Evolutionary conservation across 2,797 vertebrate species (phyloP), one percentile per base, ranked within the genome.

Genomic region (Chiroxiphia lanceolata): DNA sequence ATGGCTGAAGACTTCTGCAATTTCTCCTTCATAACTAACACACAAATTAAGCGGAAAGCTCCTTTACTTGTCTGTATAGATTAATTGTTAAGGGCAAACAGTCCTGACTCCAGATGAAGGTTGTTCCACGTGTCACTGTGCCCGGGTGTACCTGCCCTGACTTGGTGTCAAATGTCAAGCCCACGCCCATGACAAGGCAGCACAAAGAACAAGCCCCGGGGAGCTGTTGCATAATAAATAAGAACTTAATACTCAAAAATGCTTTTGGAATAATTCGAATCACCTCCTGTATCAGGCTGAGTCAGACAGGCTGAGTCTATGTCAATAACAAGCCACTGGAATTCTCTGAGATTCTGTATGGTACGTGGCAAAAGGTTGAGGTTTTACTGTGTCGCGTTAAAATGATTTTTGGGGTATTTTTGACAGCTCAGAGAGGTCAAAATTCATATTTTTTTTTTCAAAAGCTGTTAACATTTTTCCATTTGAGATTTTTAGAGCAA

Each of bases 61-160:
- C 27, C 60, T 76, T 74, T 48, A 15, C 72, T 87, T 72, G 69
- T 72, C 72, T 74, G 1, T 20, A 2, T 4, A 31, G 74, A 60
- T 90, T 34, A 65, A 40, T 20, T 47, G 74, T 27, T 67, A 25
- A 53, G 45, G 44, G 36, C 21, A 64, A 38, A 25, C 7, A n/a
- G 68, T 56, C 60, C 71, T 74, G 68, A n/a, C 27, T 72, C 25
- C 33, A 12, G 38, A 47, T 57, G 51, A 65, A 89, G 68, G 78
- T 51, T 59, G 26, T 48, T 70, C 48, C 15, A 5, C 0, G 0
- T 29, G 1, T 34, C 4, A 0, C 4, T 3, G 15, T 44, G 50
- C 26, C 38, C 2, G 33, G 4, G 14, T 17, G 36, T 60, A 34
- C 69, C 61, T 68, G 82, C 27, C 42, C 68, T 64, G 85, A 19